phyloP scores from a whole-genome alignment of 2,113 vertebrate species.

The Elaphurus davidianus region DNA sequence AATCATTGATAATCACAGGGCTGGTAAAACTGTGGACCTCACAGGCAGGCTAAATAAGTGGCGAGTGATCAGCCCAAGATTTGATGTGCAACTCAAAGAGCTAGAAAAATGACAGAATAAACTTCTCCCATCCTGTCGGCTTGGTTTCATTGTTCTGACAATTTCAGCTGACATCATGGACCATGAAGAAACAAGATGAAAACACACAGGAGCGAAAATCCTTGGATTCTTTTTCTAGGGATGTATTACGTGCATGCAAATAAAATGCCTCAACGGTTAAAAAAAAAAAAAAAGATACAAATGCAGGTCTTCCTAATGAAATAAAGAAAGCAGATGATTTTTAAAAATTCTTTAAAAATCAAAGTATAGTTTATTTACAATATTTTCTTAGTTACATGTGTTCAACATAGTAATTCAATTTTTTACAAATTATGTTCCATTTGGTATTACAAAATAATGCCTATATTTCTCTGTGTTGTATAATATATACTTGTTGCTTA shows the following conservation, averaged over 20 bases:
- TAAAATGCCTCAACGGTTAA: not conserved
- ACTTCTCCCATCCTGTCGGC: not conserved
- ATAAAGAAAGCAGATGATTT: not conserved
- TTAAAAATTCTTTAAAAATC: not conserved
- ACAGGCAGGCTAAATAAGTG: not conserved
- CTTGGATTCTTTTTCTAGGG: not conserved
- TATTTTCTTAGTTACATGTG: not conserved
- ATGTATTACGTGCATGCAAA: not conserved
- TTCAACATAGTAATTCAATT: not conserved
- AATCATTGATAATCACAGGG: not conserved
- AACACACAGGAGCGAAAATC: not conserved
- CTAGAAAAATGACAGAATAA: not conserved
- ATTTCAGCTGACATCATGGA: not conserved
- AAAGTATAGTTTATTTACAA: not conserved
- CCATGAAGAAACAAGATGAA: not conserved
- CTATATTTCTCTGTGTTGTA: not conserved
- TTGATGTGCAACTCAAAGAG: not conserved
- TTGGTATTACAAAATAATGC: not conserved
- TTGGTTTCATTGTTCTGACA: not conserved
- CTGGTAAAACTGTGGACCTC: not conserved
- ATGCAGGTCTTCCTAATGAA: not conserved
- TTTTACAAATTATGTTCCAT: not conserved
- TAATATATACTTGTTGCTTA: not conserved
- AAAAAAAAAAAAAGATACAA: not conserved
- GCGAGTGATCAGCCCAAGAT: not conserved